These are phyloP conservation scores for Pseudomyrmex flavicornis DNA, from an alignment of 1,140 invertebrate genomes.

Conservation along the genomic window DNA sequence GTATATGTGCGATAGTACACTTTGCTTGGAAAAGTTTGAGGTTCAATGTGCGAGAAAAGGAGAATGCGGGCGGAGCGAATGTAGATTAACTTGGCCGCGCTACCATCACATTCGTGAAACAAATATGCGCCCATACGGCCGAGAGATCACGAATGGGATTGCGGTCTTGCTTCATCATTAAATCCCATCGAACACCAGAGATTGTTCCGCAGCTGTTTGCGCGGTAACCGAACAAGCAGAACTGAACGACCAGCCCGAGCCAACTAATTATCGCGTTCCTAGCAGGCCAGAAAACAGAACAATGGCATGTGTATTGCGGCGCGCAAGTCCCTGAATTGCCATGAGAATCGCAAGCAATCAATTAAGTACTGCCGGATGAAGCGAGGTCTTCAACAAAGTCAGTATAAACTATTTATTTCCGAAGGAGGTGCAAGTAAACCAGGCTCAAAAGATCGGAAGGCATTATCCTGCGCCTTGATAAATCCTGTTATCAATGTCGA, in stretches of 20 bases:
- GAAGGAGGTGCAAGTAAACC: not conserved
- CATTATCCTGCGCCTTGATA: slow-evolving; percentile 44
- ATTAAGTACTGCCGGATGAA: slow-evolving; percentile 61
- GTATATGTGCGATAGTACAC: too few species aligned
- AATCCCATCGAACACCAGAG: slow-evolving; percentile 68
- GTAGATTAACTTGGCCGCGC: slow-evolving; percentile 47
- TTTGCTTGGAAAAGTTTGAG: not conserved
- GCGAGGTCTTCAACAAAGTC: slow-evolving; percentile 40
- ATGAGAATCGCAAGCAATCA: slow-evolving; percentile 58
- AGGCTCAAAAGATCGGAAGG: slow-evolving; percentile 21
- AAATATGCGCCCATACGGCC: slow-evolving; percentile 35
- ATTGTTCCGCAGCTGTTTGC: slow-evolving; percentile 71
- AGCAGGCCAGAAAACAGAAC: slow-evolving; percentile 72
- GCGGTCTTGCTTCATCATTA: slow-evolving; percentile 65
- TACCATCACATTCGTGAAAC: slow-evolving; percentile 26
- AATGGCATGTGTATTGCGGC: slow-evolving; percentile 64
- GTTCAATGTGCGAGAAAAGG: slow-evolving; percentile 9
- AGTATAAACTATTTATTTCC: slow-evolving; percentile 50
- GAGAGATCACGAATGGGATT: slow-evolving; percentile 67
- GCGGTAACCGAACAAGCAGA: slow-evolving; percentile 69
- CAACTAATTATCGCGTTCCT: slow-evolving; percentile 73
- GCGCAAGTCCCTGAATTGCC: slow-evolving; percentile 16
- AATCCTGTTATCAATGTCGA: slow-evolving; percentile 44
- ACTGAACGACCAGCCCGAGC: slow-evolving; percentile 66
- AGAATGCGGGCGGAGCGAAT: not conserved